Percentiles rank a stretch among this genome's conserved stretches.
These are phyloP conservation scores for Oeneis ivallda DNA, from an alignment of 2,888 invertebrate species.

Conservation along the genomic window DNA sequence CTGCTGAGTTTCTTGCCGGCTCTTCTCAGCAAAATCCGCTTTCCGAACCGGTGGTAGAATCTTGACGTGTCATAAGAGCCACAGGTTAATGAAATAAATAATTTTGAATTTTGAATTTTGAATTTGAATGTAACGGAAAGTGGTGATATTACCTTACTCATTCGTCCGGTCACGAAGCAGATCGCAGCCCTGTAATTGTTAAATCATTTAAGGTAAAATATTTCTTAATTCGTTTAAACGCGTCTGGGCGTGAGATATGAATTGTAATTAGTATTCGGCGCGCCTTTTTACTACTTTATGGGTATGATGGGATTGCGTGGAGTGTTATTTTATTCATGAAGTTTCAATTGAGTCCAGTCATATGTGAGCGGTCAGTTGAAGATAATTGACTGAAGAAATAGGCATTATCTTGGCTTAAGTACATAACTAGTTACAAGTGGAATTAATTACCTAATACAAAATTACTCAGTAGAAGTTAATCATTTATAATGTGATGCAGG, in stretches of 20 bases:
- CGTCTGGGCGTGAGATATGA: slow-evolving; percentile 29
- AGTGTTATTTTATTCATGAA: slow-evolving; percentile 9
- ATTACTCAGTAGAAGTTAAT: too few species aligned
- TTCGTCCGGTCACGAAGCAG: slow-evolving; percentile 25
- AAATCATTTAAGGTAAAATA: slow-evolving; percentile 39
- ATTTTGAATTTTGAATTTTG: too few species aligned
- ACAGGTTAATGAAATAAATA: too few species aligned
- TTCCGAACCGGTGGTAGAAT: too few species aligned
- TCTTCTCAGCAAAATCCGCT: too few species aligned
- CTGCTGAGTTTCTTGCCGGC: too few species aligned
- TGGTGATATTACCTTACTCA: not conserved
- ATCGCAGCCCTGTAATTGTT: slow-evolving; percentile 37
- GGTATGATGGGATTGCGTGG: slow-evolving; percentile 11
- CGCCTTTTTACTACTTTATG: slow-evolving; percentile 19
- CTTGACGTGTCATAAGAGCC: too few species aligned
- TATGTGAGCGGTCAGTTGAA: not conserved
- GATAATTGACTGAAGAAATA: not conserved
- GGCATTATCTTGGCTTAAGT: not conserved
- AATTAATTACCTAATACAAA: too few species aligned
- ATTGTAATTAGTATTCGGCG: slow-evolving; percentile 33
- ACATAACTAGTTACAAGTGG: not conserved
- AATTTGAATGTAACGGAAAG: not conserved
- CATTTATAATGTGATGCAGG: too few species aligned
- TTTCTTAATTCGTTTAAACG: slow-evolving; percentile 35
- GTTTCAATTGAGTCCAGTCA: slow-evolving; percentile 1